Base-by-base conservation (phyloP, 2,113 vertebrate species). In the Murina feae region DNA sequence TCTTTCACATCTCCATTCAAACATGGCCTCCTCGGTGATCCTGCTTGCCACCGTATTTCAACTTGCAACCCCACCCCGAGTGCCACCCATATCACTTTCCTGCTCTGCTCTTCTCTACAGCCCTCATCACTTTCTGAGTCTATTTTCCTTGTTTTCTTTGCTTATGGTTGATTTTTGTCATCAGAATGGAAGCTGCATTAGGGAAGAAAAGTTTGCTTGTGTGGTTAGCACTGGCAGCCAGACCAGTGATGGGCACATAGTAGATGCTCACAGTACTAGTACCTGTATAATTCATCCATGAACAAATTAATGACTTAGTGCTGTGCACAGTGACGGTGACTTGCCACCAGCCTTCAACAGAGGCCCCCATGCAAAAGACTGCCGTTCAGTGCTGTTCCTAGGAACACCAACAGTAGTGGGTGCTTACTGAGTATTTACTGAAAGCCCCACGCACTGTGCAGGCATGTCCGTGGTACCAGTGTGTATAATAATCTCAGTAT, bases 341-440 rank as follows among this genome's bases (percentile, higher is more conserved):
- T 10, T 42, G 28, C 4, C 76, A 37, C 7, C 28, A 30, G 44
- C 14, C 83, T 91, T 91, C 71, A 20, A 65, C 32, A 37, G 30
- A 47, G 39, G 17, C 53, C 10, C 11, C 5, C 6, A 2, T 8
- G 18, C 14, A 25, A 32, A 0, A 65, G 65, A 51, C 0, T 21
- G 12, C 30, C 55, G 4, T 30, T 55, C 23, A 28, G 11, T 49
- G 9, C 32, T 71, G 5, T 32, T 76, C 28, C 20, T 3, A 35
- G 21, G 21, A 83, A 83, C 0, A 85, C 13, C n/a, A 28, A 58
- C 0, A 72, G 23, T 7, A 25, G 28, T 20, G 4, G 14, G 14
- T 28, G 39, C 16, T 37, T 44, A 2, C 0, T 49, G 60, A 47
- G 39, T 47, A 23, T n/a, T 87, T 44, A 75, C 39, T 10, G 2